Evolutionary conservation across 2,888 invertebrate genomes (phyloP), one percentile per base, ranked within the genome.

Genomic region (Pristionchus japonicus): DNA sequence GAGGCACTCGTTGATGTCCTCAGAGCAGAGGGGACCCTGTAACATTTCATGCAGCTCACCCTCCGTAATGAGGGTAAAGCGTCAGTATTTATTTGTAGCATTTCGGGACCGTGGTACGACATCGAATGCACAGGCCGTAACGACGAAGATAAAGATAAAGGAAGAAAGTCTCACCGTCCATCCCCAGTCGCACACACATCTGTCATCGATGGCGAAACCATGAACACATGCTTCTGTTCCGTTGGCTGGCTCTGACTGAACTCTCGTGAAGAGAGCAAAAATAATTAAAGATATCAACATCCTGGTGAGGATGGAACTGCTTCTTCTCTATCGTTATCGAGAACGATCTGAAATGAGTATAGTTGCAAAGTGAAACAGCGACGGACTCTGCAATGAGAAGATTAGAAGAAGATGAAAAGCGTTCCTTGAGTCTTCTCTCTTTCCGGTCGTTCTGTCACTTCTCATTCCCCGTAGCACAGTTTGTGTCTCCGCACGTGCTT

Each of bases 1-100:
- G 15, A 85, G 88, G 87, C 94, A 94, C 80, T 94, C 94, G 89
- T 94, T 90, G 17, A 98, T 97, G 95, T 98, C 98, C 7, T 97
- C 97, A 95, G 98, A 98, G 95, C 99, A 99, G 91, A 94, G 94
- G 9, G 89, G 90, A 49, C 95, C 95, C 94, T 91, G 87, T 9
- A 27, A 90, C 47, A 91, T 31, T 15, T 34, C 49, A 34, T 27
- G n/a, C n/a, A 70, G 74, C 34, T 57, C 40, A 64, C n/a, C n/a
- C n/a, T n/a, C n/a, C n/a, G n/a, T 43, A 43, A 43, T 43, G 43
- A 11, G 43, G 7, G n/a, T n/a, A n/a, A n/a, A n/a, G n/a, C n/a
- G n/a, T n/a, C n/a, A n/a, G n/a, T n/a, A n/a, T n/a, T n/a, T n/a
- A n/a, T n/a, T n/a, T n/a, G n/a, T n/a, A n/a, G n/a, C n/a, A n/a